A percentile compares a stretch with the other conserved stretches of the same genome.
These are phyloP conservation scores for rabbit (Oryctolagus cuniculus) DNA, from an alignment of 2,113 vertebrate genomes.

Conservation along the genomic window DNA sequence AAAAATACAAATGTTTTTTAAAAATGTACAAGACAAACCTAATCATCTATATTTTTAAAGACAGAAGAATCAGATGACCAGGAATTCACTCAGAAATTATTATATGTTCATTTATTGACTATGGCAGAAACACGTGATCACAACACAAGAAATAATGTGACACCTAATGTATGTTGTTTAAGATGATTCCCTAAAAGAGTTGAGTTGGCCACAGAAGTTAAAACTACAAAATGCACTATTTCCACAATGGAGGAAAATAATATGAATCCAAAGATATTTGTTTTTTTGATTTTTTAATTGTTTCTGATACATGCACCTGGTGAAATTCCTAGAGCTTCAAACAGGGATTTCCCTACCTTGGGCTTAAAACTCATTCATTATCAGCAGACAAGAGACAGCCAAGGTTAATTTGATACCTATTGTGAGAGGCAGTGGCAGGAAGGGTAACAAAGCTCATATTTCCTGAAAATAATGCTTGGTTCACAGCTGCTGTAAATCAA, in stretches of 20 bases:
- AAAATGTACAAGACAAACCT: background rate
- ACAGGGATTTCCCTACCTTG: constrained; percentile 18
- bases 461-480: constrained; percentile 58
- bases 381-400: constrained; percentile 30
- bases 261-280: background rate
- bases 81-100: background rate
- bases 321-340: background rate
- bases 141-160: background rate
- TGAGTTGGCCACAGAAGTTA: background rate
- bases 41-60: background rate
- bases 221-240: background rate
- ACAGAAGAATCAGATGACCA: background rate
- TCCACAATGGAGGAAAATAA: background rate
- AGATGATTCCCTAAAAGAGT: background rate
- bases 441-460: constrained; percentile 46
- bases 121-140: background rate
- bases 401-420: constrained; percentile 46
- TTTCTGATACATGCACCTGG: background rate
- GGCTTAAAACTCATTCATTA: constrained; percentile 55
- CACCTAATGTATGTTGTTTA: background rate
- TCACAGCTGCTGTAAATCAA: constrained; percentile 65
- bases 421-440: constrained; percentile 47
- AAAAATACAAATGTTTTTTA: too few species aligned
- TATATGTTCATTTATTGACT: background rate
- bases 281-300: background rate